Evolutionary conservation across 2,113 vertebrate species (phyloP).

Genomic region (Dermatemys mawii): DNA sequence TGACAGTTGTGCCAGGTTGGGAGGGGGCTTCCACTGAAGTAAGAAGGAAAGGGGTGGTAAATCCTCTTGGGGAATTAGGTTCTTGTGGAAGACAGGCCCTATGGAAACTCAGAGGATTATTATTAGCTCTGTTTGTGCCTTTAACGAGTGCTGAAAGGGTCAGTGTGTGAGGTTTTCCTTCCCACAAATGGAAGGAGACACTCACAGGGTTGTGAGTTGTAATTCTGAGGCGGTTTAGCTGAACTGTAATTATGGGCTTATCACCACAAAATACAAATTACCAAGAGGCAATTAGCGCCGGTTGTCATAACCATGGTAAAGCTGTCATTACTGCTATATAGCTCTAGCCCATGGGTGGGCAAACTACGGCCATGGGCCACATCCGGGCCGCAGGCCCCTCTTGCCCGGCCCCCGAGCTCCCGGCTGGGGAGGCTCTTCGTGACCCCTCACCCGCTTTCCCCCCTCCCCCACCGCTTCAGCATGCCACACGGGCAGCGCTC

Average conservation of each 20-base stretch:
- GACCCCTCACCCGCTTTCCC: too few relatives aligned
- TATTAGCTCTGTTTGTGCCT: not conserved
- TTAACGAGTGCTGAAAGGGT: not conserved
- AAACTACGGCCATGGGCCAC: too few relatives aligned
- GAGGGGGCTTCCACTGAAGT: not conserved
- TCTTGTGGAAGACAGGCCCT: not conserved
- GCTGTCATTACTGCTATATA: not conserved
- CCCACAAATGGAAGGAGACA: not conserved
- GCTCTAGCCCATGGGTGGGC: not conserved
- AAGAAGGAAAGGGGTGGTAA: not conserved
- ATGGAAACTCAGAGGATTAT: not conserved
- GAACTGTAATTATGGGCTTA: constrained; percentile 8
- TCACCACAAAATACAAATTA: not conserved
- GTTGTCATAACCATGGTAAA: not conserved
- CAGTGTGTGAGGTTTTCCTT: not conserved
- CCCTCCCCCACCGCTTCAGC: too few relatives aligned
- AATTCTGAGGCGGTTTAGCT: constrained; percentile 12
- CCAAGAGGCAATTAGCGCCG: not conserved
- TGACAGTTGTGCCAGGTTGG: not conserved
- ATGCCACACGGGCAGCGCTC: too few relatives aligned
- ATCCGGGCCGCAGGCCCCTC: too few relatives aligned
- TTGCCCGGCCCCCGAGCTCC: too few relatives aligned
- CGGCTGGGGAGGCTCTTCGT: too few relatives aligned
- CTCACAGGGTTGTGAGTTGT: not conserved
- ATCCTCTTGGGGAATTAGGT: not conserved